Base-by-base conservation (phyloP, 2,113 vertebrate genomes). In the Hylia prasina region DNA sequence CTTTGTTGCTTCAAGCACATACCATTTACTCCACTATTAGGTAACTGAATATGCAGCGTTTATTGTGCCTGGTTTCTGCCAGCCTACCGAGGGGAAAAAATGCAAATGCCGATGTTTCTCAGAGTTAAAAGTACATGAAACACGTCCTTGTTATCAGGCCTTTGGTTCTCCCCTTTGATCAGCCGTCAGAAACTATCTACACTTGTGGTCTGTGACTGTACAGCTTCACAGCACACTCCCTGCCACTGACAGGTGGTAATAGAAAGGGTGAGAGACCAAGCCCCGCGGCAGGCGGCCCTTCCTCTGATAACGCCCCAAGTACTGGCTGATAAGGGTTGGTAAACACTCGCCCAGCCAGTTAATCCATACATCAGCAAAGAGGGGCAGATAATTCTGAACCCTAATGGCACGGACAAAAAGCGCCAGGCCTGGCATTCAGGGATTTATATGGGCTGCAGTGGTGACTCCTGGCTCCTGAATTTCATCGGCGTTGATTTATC, bases 151-250 rank as follows among this genome's bases (percentile, higher is more conserved):
- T 99, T 99, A 99, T 99, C 99, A 98, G 97, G 94, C 95, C 95
- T 98, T 98, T 97, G 96, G 98, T 97, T 97, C 96, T 97, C 96
- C 96, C 97, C 99, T 99, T 99, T 99, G 99, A 99, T 99, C 99
- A 99, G 97, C 97, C 97, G 98, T 99, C 98, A 98, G 97, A 95
- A 98, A 98, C 98, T 99, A 99, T 99, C 99, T 99, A 96, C 97
- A 96, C 97, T 92, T 91, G 96, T 92, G 95, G 82, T 82, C 82
- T 58, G 86, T 90, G 97, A 96, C 98, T 99, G 98, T 94, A 93
- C 97, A 98, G 97, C 86, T 66, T 99, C 98, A 99, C 97, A 42
- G 50, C 98, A 98, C 98, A 99, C 98, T 97, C 98, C 87, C 89
- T 76, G 97, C 98, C 98, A 98, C 97, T 99, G 98, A 99, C 98